These are phyloP conservation scores for Atherinomorus stipes DNA, from an alignment of 2,113 vertebrate genomes.

Conservation along the genomic window DNA sequence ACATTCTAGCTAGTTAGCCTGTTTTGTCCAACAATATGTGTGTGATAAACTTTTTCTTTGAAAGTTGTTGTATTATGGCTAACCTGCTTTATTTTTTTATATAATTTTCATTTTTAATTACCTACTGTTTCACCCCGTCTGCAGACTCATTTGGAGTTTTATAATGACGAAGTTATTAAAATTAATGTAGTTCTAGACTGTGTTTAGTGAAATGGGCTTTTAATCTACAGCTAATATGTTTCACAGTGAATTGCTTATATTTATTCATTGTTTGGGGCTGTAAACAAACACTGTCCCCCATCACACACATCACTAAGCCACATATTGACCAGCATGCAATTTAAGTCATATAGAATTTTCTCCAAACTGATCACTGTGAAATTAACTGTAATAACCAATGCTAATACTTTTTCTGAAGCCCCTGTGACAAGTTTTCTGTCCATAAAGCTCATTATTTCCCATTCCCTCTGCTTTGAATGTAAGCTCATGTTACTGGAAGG, in stretches of 20 bases:
- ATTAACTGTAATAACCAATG: conserved; percentile 48
- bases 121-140: conserved; percentile 10
- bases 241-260: conserved; percentile 20
- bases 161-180: conserved; percentile 7
- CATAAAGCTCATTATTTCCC: conserved; percentile 59
- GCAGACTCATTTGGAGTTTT: conserved; percentile 16
- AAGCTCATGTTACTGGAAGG: conserved; percentile 54
- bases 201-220: conserved; percentile 28
- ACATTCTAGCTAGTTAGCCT: background rate
- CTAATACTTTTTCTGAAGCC: conserved; percentile 27
- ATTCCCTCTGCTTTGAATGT: conserved; percentile 43
- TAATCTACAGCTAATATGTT: conserved; percentile 34
- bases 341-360: conserved; percentile 20
- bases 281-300: conserved; percentile 44
- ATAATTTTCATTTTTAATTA: conserved; percentile 31
- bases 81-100: background rate
- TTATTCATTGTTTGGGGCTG: conserved; percentile 16
- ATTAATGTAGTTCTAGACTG: conserved; percentile 35
- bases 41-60: background rate
- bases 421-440: conserved; percentile 37
- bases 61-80: background rate
- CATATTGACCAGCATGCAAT: conserved; percentile 31
- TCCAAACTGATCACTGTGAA: conserved; percentile 66
- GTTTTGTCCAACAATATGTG: background rate
- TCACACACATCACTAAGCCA: conserved; percentile 12